Base-by-base conservation (phyloP, 2,888 invertebrate genomes). In the Catocala sponsa region DNA sequence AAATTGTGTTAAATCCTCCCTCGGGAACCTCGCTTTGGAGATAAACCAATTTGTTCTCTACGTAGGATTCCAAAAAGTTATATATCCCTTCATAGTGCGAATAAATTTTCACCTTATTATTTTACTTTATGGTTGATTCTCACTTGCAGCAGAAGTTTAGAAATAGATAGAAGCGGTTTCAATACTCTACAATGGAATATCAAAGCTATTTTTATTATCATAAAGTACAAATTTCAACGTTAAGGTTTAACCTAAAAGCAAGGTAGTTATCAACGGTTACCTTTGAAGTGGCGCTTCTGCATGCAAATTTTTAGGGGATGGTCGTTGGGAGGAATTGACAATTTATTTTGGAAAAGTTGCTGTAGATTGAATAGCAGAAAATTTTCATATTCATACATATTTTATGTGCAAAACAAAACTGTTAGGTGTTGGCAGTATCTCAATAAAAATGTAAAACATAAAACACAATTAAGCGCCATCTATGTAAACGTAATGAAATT, bases 261-360 rank as follows among this genome's bases (percentile, higher is more conserved):
- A 87, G 86, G 85, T 86, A 87, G 88, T 90, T 90, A 85, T 83
- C 82, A 90, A 88, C 86, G 82, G 89, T 88, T 90, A 87, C 90
- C 92, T 94, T 94, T 94, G 94, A 92, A 93, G 91, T 91, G 90
- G 92, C 91, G 92, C 94, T 94, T 94, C 94, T 92, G 94, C 94
- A 94, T 94, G 91, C 92, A 94, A 93, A 94, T 93, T 85, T 85
- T 74, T 79, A 76, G 79, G 82, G 79, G 76, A 78, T 76, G 79
- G 72, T 75, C 74, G 78, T 71, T 79, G 74, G 68, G 73, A 76
- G 78, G 85, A 84, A 91, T 90, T 88, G 88, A 5, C 89, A 90
- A 90, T 90, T 89, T 88, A 72, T 65, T 65, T 70, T 67, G 78
- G 69, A 74, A 81, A 80, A 70, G 68, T 76, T 61, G 58, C 63